phyloP scores from a whole-genome alignment of 2,888 invertebrate species.

The Eretmocerus hayati region DNA sequence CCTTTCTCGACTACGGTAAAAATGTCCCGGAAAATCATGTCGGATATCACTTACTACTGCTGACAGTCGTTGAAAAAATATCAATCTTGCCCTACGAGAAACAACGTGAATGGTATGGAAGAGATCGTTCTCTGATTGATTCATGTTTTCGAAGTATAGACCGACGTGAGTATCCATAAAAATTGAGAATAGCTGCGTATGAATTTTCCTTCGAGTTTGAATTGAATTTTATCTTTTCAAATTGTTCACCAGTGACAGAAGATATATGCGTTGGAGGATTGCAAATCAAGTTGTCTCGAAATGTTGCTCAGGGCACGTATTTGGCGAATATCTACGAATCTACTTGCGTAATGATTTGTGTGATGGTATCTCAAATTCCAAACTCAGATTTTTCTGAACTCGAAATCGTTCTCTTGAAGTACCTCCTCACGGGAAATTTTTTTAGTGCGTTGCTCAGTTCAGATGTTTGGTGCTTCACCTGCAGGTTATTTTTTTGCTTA shows the following conservation, averaged over 20 bases:
- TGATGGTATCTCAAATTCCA: constrained; percentile 28
- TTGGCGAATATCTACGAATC: constrained; percentile 32
- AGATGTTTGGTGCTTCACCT: constrained; percentile 38
- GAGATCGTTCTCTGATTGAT: constrained; percentile 28
- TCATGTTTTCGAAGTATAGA: constrained; percentile 28
- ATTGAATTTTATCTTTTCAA: neutral
- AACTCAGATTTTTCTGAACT: constrained; percentile 28
- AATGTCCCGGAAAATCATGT: constrained; percentile 22
- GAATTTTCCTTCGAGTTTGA: neutral
- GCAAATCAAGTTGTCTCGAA: constrained; percentile 22
- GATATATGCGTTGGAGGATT: constrained; percentile 30
- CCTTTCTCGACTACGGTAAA: constrained; percentile 30
- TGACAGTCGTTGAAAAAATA: constrained; percentile 33
- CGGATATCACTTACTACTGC: constrained; percentile 33
- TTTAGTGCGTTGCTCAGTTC: constrained; percentile 36
- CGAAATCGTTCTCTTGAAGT: constrained; percentile 33
- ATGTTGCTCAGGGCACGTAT: constrained; percentile 20
- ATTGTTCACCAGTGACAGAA: constrained; percentile 26
- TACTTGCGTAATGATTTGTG: constrained; percentile 31
- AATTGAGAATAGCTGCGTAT: neutral
- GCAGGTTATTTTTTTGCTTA: constrained; percentile 32
- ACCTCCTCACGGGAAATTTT: constrained; percentile 33
- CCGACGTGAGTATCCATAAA: constrained; percentile 23
- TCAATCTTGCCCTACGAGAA: constrained; percentile 24
- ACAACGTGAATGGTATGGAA: constrained; percentile 27